Evolutionary conservation across 2,888 invertebrate genomes (phyloP).

Genomic region (Nycteola revayana): DNA sequence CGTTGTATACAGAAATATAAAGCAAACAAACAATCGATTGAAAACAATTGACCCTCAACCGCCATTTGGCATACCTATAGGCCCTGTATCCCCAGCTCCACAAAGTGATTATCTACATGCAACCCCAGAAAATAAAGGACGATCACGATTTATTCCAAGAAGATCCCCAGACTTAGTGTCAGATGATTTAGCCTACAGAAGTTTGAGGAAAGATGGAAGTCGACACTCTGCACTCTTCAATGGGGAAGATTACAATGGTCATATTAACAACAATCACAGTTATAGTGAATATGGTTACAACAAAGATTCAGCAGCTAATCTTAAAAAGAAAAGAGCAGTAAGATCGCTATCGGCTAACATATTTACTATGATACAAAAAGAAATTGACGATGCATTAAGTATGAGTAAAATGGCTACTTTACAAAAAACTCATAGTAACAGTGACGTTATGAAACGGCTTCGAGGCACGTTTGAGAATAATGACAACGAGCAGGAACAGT

Average conservation of each 20-base stretch:
- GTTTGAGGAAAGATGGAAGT: conserved; percentile 89
- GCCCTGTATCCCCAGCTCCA: conserved; percentile 90
- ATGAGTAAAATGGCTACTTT: conserved; percentile 74
- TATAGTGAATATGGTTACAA: conserved; percentile 56
- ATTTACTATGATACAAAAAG: conserved; percentile 87
- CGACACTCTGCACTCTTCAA: conserved; percentile 78
- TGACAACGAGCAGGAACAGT: conserved; percentile 66
- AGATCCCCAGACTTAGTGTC: conserved; percentile 91
- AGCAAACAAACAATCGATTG: conserved; percentile 87
- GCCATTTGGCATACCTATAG: conserved; percentile 94
- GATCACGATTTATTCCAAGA: conserved; percentile 84
- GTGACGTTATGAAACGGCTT: conserved; percentile 79
- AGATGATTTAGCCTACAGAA: conserved; percentile 94
- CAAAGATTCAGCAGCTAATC: conserved; percentile 64
- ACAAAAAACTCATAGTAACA: conserved; percentile 84
- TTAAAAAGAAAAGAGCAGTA: conserved; percentile 90
- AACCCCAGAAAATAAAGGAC: conserved; percentile 82
- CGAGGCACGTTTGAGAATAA: conserved; percentile 72
- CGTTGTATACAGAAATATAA: conserved; percentile 90
- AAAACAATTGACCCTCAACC: conserved; percentile 91
- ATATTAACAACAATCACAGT: conserved; percentile 71
- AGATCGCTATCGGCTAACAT: conserved; percentile 93
- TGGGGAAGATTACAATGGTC: conserved; percentile 70
- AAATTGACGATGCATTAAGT: conserved; percentile 82
- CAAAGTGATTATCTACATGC: conserved; percentile 93